Percentiles rank a stretch among this genome's conserved stretches.
Conservation (phyloP, 2,888 invertebrate species). For the Eupithecia exiguata region DNA sequence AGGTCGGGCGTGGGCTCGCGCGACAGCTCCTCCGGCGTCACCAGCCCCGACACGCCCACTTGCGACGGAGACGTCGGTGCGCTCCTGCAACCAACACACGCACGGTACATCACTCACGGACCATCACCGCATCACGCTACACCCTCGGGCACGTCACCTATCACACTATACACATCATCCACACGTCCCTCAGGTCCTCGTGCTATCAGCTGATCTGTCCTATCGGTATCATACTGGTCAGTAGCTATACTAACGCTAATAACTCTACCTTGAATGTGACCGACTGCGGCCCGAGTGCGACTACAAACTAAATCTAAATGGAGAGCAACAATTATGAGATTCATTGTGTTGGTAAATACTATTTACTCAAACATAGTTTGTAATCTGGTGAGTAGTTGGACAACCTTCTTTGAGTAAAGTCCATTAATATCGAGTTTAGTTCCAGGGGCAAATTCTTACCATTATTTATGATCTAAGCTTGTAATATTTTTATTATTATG, state of each 20-base stretch:
- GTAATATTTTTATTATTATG: too few species aligned
- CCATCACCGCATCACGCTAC: background rate
- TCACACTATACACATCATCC: background rate
- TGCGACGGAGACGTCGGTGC: constrained; percentile 98
- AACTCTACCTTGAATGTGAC: background rate
- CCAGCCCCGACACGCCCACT: constrained; percentile 92
- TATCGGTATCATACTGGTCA: background rate
- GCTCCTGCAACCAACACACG: constrained; percentile 84
- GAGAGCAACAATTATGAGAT: background rate
- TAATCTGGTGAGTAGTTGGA: too few species aligned
- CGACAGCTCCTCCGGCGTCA: constrained; percentile 93
- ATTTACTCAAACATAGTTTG: too few species aligned
- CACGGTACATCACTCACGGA: background rate
- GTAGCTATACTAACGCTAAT: background rate
- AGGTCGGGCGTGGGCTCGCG: constrained; percentile 96
- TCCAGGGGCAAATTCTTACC: too few species aligned
- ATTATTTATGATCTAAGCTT: too few species aligned
- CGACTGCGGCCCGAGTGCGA: background rate
- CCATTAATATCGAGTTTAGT: too few species aligned
- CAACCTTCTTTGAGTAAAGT: too few species aligned
- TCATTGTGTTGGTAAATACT: background rate
- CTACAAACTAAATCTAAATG: background rate
- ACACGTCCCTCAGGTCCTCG: too few species aligned
- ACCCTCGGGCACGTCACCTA: too few species aligned
- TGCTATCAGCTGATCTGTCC: background rate